Evolutionary conservation across 2,797 vertebrate genomes (phyloP), one percentile per base, ranked within the genome.

Genomic region (Pogonophryne albipinna): DNA sequence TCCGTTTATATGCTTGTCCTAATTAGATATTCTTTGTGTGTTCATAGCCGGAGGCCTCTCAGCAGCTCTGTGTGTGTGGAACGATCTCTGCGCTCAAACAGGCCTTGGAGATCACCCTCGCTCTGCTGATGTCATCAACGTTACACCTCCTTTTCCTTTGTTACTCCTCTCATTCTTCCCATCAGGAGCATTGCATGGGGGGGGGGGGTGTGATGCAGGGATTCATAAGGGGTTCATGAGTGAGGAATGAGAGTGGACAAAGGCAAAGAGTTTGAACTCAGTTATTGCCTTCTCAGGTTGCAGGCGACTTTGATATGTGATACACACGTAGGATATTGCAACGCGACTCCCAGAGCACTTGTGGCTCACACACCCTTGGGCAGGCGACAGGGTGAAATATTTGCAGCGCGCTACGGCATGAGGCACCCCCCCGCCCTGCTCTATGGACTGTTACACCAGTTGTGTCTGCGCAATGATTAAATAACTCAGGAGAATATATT

Each of bases 271-370:
- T 75, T 78, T 83, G 78, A 86, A 80, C 89, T 90, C 73, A 57
- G 85, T 87, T 87, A 78, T 86, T 79, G 80, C 77, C 71, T 85
- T 83, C 92, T 94, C 86, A 31, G 65, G 84, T 94, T 93, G 84
- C 92, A 79, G 80, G 63, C 44, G 3, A 81, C 92, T 93, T 93
- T 94, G 93, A 93, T 93, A 93, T 87, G 67, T 52, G 90, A 95
- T 86, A 87, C 91, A 83, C 82, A 80, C 78, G 83, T 85, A 90
- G 84, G 86, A 90, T 84, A 87, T 89, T 84, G 87, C 78, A 85
- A 89, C 77, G 74, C 27, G 61, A 89, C 64, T 82, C 88, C 85
- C 66, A 1, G 41, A 70, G 76, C 73, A 61, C 73, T 80, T 73
- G 80, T 62, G 74, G 71, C 79, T 83, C 78, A 53, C 83, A 66